Base-by-base conservation (phyloP, 2,888 invertebrate genomes). In the Erebia ligea region DNA sequence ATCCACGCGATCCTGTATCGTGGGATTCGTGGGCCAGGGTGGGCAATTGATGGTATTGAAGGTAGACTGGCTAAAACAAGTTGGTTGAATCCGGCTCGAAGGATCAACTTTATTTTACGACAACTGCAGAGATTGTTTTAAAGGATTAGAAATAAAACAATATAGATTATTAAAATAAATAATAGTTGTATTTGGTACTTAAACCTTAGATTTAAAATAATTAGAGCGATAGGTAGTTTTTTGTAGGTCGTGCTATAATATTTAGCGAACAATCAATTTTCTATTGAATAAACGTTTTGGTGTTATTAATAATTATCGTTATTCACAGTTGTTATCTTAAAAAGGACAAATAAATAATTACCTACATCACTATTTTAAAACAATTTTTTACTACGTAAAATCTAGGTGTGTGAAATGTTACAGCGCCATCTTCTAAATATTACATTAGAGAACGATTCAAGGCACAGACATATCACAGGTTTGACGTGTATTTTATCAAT, bases 391-490 rank as follows among this genome's bases (percentile, higher is more conserved):
- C 48, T 58, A 21, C n/a, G 40, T 62, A 17, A 21, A 4, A n/a
- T n/a, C 62, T 40, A 59, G 21, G 67, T 15, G 48, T 48, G 73
- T 68, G 70, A 67, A 65, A 64, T 58, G 1, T 11, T 57, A 45
- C 54, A 91, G 92, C 91, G 92, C 91, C 91, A 91, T 84, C 89
- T 71, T 80, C 76, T 82, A 81, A 82, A 80, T 72, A 81, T 34
- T 82, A 81, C 81, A 78, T 76, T 81, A 79, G 82, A 84, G 82
- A 83, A 85, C 81, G 85, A 76, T 76, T 85, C 86, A 91, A 92
- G 91, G 92, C 92, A 92, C 91, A 91, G 90, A 90, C 88, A 88
- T 92, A 92, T 92, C 92, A 92, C 92, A 92, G 92, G 76, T 86
- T 89, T 85, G 85, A 89, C 86, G 82, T 89, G 82, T 88, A 88